phyloP scores from a whole-genome alignment of 1,140 invertebrate genomes.

The Hesperophylax magnus region DNA sequence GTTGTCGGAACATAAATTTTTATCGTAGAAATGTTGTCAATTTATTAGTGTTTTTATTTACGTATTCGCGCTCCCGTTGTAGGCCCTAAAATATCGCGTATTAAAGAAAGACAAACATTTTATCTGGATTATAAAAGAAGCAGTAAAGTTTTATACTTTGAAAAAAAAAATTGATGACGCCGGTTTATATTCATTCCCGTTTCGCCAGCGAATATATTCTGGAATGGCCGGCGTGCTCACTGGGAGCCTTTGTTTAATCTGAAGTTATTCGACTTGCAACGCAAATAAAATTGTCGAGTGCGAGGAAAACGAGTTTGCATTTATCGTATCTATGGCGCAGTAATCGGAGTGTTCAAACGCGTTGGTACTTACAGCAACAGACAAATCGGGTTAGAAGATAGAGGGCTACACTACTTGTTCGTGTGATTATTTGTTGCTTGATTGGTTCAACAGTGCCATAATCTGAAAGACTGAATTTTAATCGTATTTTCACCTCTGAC shows the following conservation, averaged over 20 bases:
- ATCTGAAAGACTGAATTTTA: too few species aligned
- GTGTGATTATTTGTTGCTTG: too few species aligned
- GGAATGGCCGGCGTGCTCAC: background rate
- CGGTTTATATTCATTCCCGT: background rate
- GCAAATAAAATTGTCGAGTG: background rate
- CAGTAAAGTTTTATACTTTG: background rate
- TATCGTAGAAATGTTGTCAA: background rate
- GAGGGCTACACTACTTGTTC: too few species aligned
- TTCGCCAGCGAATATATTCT: background rate
- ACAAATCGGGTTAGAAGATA: too few species aligned
- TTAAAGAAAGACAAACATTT: slow-evolving; percentile 25
- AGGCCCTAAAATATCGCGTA: slow-evolving; percentile 12
- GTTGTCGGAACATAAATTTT: too few species aligned
- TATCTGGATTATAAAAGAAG: slow-evolving; percentile 26
- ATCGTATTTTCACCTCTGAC: too few species aligned
- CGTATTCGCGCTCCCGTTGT: background rate
- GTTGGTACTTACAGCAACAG: too few species aligned
- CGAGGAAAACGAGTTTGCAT: too few species aligned
- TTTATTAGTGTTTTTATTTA: slow-evolving; percentile 10
- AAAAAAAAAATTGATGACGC: background rate
- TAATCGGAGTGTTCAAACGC: too few species aligned
- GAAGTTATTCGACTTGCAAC: background rate
- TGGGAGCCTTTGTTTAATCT: slow-evolving; percentile 1
- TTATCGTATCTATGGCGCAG: too few species aligned
- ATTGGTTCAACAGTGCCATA: too few species aligned